phyloP scores from a whole-genome alignment of 2,888 invertebrate genomes.

The Agrotis segetum region DNA sequence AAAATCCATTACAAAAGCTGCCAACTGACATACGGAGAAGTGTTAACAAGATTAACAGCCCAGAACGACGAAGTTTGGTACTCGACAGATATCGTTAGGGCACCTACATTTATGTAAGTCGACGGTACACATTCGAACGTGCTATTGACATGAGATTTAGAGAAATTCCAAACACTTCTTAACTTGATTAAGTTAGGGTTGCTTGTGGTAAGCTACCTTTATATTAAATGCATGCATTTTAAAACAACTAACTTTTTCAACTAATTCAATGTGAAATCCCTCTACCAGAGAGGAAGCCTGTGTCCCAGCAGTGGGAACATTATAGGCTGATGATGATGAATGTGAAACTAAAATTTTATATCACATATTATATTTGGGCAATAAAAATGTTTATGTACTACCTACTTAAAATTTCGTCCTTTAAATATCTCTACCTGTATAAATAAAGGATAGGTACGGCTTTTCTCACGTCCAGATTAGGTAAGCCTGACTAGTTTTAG shows the following conservation, averaged over 20 bases:
- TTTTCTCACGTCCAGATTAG: slow-evolving; percentile 19
- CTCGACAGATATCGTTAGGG: not conserved
- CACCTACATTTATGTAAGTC: not conserved
- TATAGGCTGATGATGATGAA: too few species aligned
- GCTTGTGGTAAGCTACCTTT: not conserved
- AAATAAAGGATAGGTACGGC: not conserved
- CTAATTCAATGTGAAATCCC: too few species aligned
- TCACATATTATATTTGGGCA: not conserved
- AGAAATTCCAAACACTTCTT: slow-evolving; percentile 5
- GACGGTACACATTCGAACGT: not conserved
- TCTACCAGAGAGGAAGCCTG: too few species aligned
- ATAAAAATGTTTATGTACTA: not conserved
- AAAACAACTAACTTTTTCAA: too few species aligned
- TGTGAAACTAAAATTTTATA: too few species aligned
- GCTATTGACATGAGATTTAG: slow-evolving; percentile 1
- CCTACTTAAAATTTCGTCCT: slow-evolving; percentile 6
- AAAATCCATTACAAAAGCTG: slow-evolving; percentile 26
- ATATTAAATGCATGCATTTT: not conserved
- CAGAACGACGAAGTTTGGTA: slow-evolving; percentile 9
- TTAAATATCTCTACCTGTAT: slow-evolving; percentile 1
- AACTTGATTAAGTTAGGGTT: slow-evolving; percentile 3
- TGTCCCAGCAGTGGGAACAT: too few species aligned
- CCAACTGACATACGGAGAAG: slow-evolving; percentile 3
- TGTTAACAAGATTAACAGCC: slow-evolving; percentile 31
- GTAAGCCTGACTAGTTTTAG: slow-evolving; percentile 26